These are phyloP conservation scores for Drosophila funebris DNA, from an alignment of 1,140 invertebrate species.

Conservation along the genomic window DNA sequence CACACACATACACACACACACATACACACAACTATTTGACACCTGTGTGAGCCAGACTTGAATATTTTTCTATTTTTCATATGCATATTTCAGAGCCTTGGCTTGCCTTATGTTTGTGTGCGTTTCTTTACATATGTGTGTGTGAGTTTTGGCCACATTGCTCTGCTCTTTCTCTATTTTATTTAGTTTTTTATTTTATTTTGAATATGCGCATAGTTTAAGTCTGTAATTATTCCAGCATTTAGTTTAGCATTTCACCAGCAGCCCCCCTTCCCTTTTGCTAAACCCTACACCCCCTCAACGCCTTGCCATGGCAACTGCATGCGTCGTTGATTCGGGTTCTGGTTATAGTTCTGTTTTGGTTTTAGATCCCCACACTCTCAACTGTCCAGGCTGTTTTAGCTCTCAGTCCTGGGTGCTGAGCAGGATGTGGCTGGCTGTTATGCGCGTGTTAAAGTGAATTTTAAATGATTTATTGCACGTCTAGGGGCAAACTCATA, in stretches of 20 bases:
- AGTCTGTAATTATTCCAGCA: constrained; percentile 76
- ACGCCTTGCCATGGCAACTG: constrained; percentile 21
- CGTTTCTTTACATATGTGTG: not conserved
- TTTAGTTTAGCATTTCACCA: constrained; percentile 72
- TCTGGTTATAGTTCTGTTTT: constrained; percentile 16
- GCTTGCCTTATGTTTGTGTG: not conserved
- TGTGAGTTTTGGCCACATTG: constrained; percentile 18
- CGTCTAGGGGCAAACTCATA: constrained; percentile 41
- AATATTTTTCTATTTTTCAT: constrained; percentile 13
- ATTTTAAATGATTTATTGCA: constrained; percentile 79
- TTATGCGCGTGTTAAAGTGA: constrained; percentile 71
- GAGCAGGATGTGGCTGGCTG: constrained; percentile 31
- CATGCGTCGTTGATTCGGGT: constrained; percentile 35
- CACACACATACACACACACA: not conserved
- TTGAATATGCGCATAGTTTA: constrained; percentile 78
- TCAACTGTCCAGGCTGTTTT: not conserved
- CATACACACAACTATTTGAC: constrained; percentile 6
- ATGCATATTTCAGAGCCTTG: constrained; percentile 11
- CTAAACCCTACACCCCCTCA: not conserved
- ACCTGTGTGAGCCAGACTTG: constrained; percentile 35
- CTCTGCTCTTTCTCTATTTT: not conserved
- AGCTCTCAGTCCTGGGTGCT: not conserved
- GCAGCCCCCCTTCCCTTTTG: not conserved
- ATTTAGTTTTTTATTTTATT: constrained; percentile 28
- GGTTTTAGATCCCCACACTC: not conserved